A percentile compares a stretch with the other conserved stretches of the same genome.
Conservation (phyloP, 2,888 invertebrate genomes). For the Cataglyphis albicans region DNA sequence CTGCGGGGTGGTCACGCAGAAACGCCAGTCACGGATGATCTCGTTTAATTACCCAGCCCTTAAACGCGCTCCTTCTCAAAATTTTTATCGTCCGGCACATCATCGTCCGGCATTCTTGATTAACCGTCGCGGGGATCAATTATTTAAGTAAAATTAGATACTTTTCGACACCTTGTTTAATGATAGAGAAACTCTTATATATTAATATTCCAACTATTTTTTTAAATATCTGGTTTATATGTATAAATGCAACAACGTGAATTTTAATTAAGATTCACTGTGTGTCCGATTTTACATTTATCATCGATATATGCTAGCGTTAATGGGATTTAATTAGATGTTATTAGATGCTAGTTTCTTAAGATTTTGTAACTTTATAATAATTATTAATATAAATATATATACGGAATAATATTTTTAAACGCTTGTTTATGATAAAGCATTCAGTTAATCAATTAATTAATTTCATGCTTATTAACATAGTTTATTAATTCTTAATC, state of each 20-base stretch:
- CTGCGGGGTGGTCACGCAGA: constrained; percentile 69
- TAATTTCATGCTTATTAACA: neutral
- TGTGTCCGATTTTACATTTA: neutral
- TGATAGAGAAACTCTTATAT: neutral
- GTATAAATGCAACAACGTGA: neutral
- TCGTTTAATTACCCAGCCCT: constrained; percentile 73
- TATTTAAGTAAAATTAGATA: constrained; percentile 17
- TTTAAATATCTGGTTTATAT: neutral
- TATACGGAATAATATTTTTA: neutral
- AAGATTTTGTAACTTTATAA: constrained; percentile 16
- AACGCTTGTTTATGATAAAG: neutral
- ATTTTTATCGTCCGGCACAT: constrained; percentile 21
- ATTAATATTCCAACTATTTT: neutral
- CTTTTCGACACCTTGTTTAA: constrained; percentile 9
- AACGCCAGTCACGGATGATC: constrained; percentile 70
- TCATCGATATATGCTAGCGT: neutral
- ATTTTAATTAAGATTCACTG: neutral
- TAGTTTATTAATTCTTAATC: neutral
- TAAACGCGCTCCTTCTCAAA: neutral
- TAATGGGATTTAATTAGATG: constrained; percentile 11
- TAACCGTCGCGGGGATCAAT: neutral
- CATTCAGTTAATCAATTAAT: neutral
- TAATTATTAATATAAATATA: constrained; percentile 20
- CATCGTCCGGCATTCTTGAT: neutral
- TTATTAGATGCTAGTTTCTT: neutral